Evolutionary conservation across 1,140 invertebrate species (phyloP).

Genomic region (Rhysida immarginata): DNA sequence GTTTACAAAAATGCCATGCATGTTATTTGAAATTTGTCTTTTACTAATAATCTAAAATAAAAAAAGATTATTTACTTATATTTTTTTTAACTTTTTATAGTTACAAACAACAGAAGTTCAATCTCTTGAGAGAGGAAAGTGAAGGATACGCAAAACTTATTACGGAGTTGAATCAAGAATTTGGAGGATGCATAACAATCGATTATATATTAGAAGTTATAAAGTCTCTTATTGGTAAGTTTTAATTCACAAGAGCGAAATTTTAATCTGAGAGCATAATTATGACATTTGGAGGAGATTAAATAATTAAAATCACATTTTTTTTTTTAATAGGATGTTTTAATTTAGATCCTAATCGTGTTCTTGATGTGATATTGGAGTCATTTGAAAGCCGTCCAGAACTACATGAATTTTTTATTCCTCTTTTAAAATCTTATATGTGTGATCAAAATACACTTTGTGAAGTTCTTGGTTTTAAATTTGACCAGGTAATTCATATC

Average conservation of each 20-base stretch:
- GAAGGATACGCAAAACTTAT: constrained; percentile 98
- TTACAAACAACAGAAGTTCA: constrained; percentile 98
- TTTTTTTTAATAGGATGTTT: constrained; percentile 67
- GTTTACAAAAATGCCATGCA: no score
- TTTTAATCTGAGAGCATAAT: no score
- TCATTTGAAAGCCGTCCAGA: constrained; percentile 79
- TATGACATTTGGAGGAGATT: constrained; percentile 6
- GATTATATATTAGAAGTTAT: constrained; percentile 62
- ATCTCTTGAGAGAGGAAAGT: constrained; percentile 94
- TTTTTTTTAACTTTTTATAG: no score
- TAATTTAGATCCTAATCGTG: constrained; percentile 95
- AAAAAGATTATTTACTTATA: no score
- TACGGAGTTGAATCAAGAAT: constrained; percentile 83
- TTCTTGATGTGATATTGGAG: constrained; percentile 90
- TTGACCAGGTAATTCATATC: constrained; percentile 46
- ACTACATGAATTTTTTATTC: constrained; percentile 50
- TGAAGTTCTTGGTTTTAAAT: constrained; percentile 91
- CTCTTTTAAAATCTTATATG: constrained; percentile 69
- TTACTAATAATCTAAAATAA: no score
- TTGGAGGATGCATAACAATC: constrained; percentile 42
- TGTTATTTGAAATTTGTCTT: no score
- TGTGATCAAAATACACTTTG: constrained; percentile 67
- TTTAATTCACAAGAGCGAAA: not conserved
- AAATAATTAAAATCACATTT: constrained; percentile 5
- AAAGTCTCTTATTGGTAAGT: constrained; percentile 76